phyloP scores from a whole-genome alignment of 2,888 invertebrate species.

The Macaria notata region DNA sequence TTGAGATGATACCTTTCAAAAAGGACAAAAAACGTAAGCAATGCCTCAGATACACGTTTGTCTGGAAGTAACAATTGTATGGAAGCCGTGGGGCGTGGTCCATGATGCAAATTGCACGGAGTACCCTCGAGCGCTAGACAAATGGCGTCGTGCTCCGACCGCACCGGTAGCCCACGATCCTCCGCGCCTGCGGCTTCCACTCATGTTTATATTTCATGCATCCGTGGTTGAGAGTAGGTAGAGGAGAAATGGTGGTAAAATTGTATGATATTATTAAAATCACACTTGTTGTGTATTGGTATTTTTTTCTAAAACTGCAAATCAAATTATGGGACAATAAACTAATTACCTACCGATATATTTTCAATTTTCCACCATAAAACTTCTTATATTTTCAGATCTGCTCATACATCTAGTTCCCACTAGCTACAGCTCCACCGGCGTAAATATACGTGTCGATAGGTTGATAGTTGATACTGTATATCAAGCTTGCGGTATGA shows the following conservation, averaged over 20 bases:
- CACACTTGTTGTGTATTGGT: too few species aligned
- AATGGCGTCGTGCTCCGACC: constrained; percentile 75
- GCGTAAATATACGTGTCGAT: too few species aligned
- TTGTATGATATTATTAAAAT: too few species aligned
- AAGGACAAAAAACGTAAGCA: constrained; percentile 20
- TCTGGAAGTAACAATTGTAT: constrained; percentile 60
- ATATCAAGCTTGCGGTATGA: constrained; percentile 28
- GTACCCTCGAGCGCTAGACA: constrained; percentile 65
- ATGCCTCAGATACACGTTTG: constrained; percentile 21
- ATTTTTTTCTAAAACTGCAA: too few species aligned
- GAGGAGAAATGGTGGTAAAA: neutral
- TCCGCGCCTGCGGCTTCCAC: constrained; percentile 37
- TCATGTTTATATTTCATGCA: constrained; percentile 31
- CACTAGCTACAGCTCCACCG: too few species aligned
- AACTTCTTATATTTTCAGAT: too few species aligned
- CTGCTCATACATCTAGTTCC: too few species aligned
- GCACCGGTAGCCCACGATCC: constrained; percentile 76
- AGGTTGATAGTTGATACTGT: too few species aligned
- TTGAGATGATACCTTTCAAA: constrained; percentile 1
- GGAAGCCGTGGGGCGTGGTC: constrained; percentile 72
- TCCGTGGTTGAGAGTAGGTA: constrained; percentile 3
- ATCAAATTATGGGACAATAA: too few species aligned
- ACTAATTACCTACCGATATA: too few species aligned
- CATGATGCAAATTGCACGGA: constrained; percentile 71
- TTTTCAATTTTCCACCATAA: too few species aligned